Base-by-base conservation (phyloP, 2,113 vertebrate genomes). In the Ceyx margarethae region DNA sequence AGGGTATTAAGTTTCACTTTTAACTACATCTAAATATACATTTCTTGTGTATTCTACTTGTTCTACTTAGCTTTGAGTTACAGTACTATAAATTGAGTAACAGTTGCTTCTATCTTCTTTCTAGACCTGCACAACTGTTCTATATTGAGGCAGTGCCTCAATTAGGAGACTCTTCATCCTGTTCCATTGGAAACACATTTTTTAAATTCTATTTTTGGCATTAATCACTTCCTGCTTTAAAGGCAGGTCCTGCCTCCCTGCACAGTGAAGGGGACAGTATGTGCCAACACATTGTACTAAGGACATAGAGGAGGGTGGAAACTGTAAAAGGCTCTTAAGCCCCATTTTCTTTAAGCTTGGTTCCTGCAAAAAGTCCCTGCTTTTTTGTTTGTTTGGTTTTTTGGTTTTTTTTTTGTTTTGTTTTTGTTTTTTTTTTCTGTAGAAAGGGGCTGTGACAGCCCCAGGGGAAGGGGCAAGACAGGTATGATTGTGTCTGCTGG, bases 211-310 rank as follows among this genome's bases (percentile, higher is more conserved):
- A 0, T 58, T 89, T 86, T 72, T 85, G 72, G 64, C 31, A 2
- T 35, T 68, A 57, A 60, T 89, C 46, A 13, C 48, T 51, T 65
- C 48, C 73, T 81, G 73, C 71, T 76, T 29, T 69, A 46, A 64
- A 50, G 58, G 66, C 74, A 80, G 42, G 53, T 91, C 46, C 56
- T 53, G 42, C 71, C 71, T 79, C 51, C 42, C 33, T 26, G 35
- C 0, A 0, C 6, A 3, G 25, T 12, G 53, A 56, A 71, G 45
- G 48, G 56, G 64, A 76, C 42, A 46, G 15, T 1, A 10, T 0
- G 0, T 60, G 58, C 78, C 78, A 33, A 2, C 0, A 0, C 2
- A 1, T 35, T 5, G 1, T 2, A 3, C 28, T 20, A 2, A 48
- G 56, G 67, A 35, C 17, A 10, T 5, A 12, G 53, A 57, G 45